phyloP scores from a whole-genome alignment of 2,888 invertebrate genomes.

The Troides helena region DNA sequence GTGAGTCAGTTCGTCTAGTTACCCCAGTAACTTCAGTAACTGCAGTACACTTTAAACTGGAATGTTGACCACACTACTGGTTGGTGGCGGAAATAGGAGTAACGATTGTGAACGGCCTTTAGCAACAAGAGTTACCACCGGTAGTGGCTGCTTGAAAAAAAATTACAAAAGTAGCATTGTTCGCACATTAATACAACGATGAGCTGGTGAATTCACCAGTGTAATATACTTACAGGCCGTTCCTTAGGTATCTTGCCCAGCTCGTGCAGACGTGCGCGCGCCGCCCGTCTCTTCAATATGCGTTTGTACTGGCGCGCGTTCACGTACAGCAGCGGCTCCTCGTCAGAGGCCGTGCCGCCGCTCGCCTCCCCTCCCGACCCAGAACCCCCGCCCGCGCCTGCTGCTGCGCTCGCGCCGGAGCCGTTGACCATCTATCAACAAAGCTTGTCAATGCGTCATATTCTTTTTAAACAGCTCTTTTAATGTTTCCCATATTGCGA shows the following conservation, averaged over 20 bases:
- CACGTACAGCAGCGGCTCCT: constrained; percentile 98
- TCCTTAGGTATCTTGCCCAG: constrained; percentile 98
- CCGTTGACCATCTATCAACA: constrained; percentile 65
- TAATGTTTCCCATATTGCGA: not conserved
- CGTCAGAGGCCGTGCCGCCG: constrained; percentile 83
- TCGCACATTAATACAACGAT: too few relatives aligned
- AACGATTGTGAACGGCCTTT: too few relatives aligned
- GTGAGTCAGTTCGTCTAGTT: too few relatives aligned
- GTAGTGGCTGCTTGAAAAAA: too few relatives aligned
- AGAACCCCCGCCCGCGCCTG: constrained; percentile 36
- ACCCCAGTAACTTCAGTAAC: too few relatives aligned
- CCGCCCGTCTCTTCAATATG: constrained; percentile 96
- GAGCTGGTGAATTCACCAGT: too few relatives aligned
- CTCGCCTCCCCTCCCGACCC: constrained; percentile 51
- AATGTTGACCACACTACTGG: too few relatives aligned
- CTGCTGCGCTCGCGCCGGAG: constrained; percentile 41
- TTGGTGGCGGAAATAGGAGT: too few relatives aligned
- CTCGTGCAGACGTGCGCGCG: constrained; percentile 96
- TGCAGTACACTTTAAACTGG: too few relatives aligned
- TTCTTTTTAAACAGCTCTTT: not conserved
- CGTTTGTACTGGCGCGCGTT: constrained; percentile 99
- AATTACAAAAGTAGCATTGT: too few relatives aligned
- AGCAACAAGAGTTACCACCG: too few relatives aligned
- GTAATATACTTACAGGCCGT: constrained; percentile 83
- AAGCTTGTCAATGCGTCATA: not conserved